A percentile compares a stretch with the other conserved stretches of the same genome.
phyloP scores from a whole-genome alignment of 2,113 vertebrate species.

The Osmerus eperlanus region DNA sequence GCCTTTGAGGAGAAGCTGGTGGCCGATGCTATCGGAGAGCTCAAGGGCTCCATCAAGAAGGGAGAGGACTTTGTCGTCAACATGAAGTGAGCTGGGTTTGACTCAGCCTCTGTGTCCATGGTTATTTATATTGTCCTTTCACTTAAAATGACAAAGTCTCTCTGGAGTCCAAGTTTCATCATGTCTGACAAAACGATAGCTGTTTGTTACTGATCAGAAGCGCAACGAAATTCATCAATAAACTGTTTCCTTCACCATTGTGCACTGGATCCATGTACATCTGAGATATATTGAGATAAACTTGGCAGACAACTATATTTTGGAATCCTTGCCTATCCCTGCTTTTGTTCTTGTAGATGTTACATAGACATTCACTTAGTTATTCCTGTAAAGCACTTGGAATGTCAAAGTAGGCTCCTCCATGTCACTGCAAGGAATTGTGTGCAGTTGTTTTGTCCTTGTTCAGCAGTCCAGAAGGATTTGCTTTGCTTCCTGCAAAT shows the following conservation, averaged over 20 bases:
- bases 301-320: neutral
- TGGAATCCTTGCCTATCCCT: neutral
- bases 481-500: neutral
- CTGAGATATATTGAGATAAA: neutral
- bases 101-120: conserved; percentile 19
- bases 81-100: conserved; percentile 78
- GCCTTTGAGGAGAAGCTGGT: conserved; percentile 94
- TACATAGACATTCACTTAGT: neutral
- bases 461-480: neutral
- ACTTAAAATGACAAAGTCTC: conserved; percentile 37
- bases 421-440: neutral
- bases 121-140: conserved; percentile 49
- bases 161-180: conserved; percentile 43
- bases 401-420: neutral
- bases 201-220: conserved; percentile 53
- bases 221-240: conserved; percentile 60
- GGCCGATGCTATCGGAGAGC: conserved; percentile 80
- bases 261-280: conserved; percentile 7
- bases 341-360: neutral
- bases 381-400: neutral
- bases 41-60: conserved; percentile 96
- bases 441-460: neutral
- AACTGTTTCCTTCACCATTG: conserved; percentile 43
- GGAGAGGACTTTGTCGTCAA: conserved; percentile 92
- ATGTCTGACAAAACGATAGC: conserved; percentile 43